A percentile compares a stretch with the other conserved stretches of the same genome.
Conservation (phyloP, 2,113 vertebrate species). For the Lasiurus cinereus region DNA sequence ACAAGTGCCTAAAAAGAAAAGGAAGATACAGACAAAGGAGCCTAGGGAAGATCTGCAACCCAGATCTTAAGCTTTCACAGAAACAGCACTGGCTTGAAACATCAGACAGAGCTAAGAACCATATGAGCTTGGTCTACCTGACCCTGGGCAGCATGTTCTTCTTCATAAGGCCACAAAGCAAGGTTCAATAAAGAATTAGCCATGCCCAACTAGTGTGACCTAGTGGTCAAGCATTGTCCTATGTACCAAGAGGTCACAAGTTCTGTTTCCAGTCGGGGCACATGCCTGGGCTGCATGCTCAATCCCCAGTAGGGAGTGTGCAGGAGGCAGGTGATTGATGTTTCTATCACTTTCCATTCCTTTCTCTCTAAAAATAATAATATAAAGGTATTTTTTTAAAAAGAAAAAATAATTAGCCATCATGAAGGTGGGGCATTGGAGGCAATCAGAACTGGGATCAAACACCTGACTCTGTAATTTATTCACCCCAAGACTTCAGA, state of each 20-base stretch:
- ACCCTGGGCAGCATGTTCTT: not conserved
- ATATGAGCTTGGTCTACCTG: not conserved
- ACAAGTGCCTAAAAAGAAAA: not conserved
- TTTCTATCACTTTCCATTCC: too few species aligned
- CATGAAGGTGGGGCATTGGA: not conserved
- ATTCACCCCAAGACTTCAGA: slow-evolving; percentile 16
- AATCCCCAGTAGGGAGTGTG: too few species aligned
- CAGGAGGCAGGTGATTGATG: too few species aligned
- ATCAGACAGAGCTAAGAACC: not conserved
- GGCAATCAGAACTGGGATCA: not conserved
- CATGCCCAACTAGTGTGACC: too few species aligned
- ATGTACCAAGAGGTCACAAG: too few species aligned
- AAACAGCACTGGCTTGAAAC: not conserved
- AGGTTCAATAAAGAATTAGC: not conserved
- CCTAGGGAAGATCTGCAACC: not conserved
- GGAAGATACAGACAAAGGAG: not conserved
- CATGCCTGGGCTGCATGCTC: too few species aligned
- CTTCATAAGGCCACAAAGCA: not conserved
- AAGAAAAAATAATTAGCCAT: too few species aligned
- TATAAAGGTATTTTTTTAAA: too few species aligned
- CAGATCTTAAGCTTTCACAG: not conserved
- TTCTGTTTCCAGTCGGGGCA: too few species aligned
- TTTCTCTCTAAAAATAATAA: too few species aligned
- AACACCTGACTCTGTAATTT: slow-evolving; percentile 21
- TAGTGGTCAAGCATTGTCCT: too few species aligned